These are phyloP conservation scores for Osmerus mordax DNA, from an alignment of 2,113 vertebrate species.

Conservation along the genomic window DNA sequence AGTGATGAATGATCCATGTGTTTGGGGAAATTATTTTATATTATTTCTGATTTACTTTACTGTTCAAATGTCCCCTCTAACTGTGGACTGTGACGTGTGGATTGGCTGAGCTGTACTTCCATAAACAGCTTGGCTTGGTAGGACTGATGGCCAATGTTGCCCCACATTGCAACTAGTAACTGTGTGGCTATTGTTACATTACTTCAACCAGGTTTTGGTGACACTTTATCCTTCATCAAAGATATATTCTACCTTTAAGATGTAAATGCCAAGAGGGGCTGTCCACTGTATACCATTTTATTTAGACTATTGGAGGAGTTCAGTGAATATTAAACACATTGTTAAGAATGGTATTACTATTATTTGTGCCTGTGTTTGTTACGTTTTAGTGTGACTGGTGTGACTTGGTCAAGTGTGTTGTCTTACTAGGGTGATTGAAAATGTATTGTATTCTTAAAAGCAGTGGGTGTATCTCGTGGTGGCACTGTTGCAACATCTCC, in stretches of 20 bases:
- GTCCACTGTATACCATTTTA: constrained; percentile 14
- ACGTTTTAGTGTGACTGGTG: neutral
- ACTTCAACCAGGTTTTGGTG: neutral
- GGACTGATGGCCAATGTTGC: no score
- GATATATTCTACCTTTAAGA: neutral
- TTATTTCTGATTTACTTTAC: constrained; percentile 36
- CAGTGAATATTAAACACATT: constrained; percentile 47
- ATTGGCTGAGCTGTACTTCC: no score
- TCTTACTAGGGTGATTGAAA: neutral
- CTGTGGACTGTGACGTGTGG: no score
- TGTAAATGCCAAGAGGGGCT: constrained; percentile 4
- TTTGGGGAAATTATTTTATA: constrained; percentile 32
- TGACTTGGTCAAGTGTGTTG: neutral
- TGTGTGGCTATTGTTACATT: no score
- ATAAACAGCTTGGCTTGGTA: no score
- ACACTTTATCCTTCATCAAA: neutral
- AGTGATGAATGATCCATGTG: constrained; percentile 30
- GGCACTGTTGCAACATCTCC: neutral
- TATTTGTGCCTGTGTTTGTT: neutral
- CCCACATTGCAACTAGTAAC: no score
- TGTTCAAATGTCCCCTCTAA: neutral
- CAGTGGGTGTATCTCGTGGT: neutral
- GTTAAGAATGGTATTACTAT: neutral
- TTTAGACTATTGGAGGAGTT: constrained; percentile 19
- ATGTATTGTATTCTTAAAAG: neutral